Evolutionary conservation across 2,797 vertebrate genomes (phyloP).

Genomic region (Erpetoichthys calabaricus): DNA sequence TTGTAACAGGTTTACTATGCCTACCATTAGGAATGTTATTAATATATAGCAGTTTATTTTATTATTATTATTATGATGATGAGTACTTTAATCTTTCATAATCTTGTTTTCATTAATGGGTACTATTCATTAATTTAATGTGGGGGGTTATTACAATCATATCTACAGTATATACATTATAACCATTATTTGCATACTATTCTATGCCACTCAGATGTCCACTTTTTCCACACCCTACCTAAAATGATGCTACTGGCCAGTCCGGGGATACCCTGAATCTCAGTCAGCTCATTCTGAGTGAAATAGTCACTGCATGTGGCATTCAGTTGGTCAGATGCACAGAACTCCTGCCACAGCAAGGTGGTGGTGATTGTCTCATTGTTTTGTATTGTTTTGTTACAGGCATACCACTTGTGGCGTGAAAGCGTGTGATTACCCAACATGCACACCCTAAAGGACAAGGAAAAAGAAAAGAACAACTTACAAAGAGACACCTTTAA

Average conservation of each 20-base stretch:
- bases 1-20: no score
- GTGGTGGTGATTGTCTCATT: slow-evolving; percentile 43
- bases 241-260: slow-evolving; percentile 62
- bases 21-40: no score
- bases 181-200: no score
- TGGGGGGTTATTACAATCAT: no score
- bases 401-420: slow-evolving; percentile 39
- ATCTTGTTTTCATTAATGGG: no score
- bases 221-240: slow-evolving; percentile 35
- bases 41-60: no score
- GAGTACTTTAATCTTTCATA: no score
- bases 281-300: slow-evolving; percentile 47
- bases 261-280: slow-evolving; percentile 63
- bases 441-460: slow-evolving; percentile 61
- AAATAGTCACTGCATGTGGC: slow-evolving; percentile 68
- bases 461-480: background rate
- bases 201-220: no score
- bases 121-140: no score
- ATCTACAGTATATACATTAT: no score
- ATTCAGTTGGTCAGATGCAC: slow-evolving; percentile 41
- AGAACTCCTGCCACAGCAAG: slow-evolving; percentile 58
- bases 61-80: no score
- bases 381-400: slow-evolving; percentile 43
- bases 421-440: slow-evolving; percentile 72
- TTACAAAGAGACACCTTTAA: no score